Percentiles rank a stretch among this genome's conserved stretches.
Conservation (phyloP, 2,113 vertebrate genomes). For the Cyprinodon variegatus region DNA sequence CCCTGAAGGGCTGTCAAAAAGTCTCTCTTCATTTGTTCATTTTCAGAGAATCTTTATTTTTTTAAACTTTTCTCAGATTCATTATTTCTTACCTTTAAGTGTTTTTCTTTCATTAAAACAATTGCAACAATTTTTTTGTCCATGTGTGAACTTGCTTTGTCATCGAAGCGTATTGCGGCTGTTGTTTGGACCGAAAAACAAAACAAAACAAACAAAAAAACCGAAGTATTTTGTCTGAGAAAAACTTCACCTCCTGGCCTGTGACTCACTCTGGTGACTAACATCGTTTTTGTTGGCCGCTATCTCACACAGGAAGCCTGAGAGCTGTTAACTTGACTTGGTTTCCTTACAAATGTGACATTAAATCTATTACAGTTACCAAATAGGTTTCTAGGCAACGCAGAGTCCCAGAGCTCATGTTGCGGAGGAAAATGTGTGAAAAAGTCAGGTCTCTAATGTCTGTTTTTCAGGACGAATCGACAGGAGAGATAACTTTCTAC, state of each 20-base stretch:
- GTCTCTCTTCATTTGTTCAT: too few species aligned
- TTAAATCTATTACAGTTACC: conserved; percentile 42
- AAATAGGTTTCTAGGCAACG: conserved; percentile 62
- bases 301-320: conserved; percentile 77
- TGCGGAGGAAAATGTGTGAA: neutral
- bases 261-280: conserved; percentile 81
- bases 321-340: conserved; percentile 49
- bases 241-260: conserved; percentile 84
- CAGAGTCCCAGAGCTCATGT: neutral
- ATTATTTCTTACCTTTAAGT: too few species aligned
- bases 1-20: too few species aligned
- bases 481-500: conserved; percentile 95
- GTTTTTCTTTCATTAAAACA: too few species aligned
- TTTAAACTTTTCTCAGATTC: too few species aligned
- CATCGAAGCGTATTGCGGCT: neutral
- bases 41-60: too few species aligned
- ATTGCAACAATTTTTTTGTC: too few species aligned
- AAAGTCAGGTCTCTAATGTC: neutral
- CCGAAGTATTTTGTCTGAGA: conserved; percentile 76
- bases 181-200: neutral
- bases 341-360: conserved; percentile 80
- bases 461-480: conserved; percentile 88
- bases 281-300: conserved; percentile 84
- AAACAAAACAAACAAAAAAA: neutral
- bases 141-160: too few species aligned